Evolutionary conservation across 2,797 vertebrate species (phyloP), one percentile per base, ranked within the genome.

Genomic region (Parotocinclus haroldoi): DNA sequence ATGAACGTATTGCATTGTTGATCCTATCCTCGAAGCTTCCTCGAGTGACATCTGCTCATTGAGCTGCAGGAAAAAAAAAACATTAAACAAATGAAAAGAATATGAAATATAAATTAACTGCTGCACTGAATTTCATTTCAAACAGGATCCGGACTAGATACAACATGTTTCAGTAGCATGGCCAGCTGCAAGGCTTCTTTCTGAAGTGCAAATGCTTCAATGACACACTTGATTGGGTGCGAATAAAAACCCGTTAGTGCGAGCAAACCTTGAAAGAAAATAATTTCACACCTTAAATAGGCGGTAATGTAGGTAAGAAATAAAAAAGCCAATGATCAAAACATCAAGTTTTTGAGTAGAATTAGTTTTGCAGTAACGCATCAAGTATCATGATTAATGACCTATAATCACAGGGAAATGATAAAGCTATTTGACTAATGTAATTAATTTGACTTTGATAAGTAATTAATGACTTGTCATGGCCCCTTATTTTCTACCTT

Each of bases 21-120:
- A 98, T 58, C 95, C 95, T 92, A 99, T 98, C 86, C 95, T 91
- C 81, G 98, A 96, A 85, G 95, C 96, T 91, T 99, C 95, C 86
- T 98, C 96, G 86, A 99, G 83, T 38, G 95, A 96, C 46, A 95
- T 94, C 80, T 97, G 94, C 77, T 98, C 96, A 81, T 91, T 92
- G 66, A 99, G 92, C 96, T 99, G 81, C 74, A 81, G 54, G 42
- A 38, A 66, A 37, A 13, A 52, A 38, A 66, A 37, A 13, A 52
- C 1, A 17, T 3, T 0, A 27, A 0, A 39, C 12, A 18, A 42
- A 50, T 12, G 17, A 18, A 42, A 50, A 9, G 17, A 13, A 39
- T 7, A 27, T 5, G 1, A 40, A 19, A 42, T 16, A 16, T 3
- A 44, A 11, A 1, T 7, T 12, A 3, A 13, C 7, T 46, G 27